A percentile compares a stretch with the other conserved stretches of the same genome.
Conservation (phyloP, 2,113 vertebrate genomes). For the Garra rufa region DNA sequence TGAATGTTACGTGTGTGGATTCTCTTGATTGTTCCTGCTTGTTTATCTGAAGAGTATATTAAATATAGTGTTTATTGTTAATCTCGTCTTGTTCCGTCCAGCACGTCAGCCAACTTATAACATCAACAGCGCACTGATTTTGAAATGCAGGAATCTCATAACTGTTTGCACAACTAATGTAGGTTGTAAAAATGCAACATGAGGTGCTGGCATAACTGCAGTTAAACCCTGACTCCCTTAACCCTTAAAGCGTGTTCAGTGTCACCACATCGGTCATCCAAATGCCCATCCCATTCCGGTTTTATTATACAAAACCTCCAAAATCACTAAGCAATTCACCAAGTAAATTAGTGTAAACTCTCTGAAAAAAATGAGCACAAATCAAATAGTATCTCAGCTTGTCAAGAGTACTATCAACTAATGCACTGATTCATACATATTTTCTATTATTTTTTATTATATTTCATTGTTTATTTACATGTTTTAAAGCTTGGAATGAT, state of each 20-base stretch:
- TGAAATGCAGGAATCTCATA: background rate
- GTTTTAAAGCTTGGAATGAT: background rate
- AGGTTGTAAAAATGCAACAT: conserved; percentile 13
- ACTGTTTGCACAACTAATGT: background rate
- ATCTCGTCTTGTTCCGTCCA: too few relatives aligned
- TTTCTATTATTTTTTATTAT: too few relatives aligned
- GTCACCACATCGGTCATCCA: background rate
- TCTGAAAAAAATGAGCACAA: background rate
- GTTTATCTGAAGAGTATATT: too few relatives aligned
- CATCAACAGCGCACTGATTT: too few relatives aligned
- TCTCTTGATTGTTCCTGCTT: too few relatives aligned
- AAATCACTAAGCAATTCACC: background rate
- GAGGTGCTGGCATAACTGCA: background rate
- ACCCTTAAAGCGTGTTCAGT: background rate
- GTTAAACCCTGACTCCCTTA: background rate
- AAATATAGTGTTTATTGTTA: too few relatives aligned
- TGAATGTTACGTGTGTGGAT: too few relatives aligned
- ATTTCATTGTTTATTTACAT: background rate
- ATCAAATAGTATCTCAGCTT: background rate
- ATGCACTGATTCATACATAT: background rate
- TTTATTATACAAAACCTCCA: background rate
- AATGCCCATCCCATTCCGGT: background rate
- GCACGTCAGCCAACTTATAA: too few relatives aligned
- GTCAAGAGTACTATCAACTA: background rate
- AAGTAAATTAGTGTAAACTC: background rate